Base-by-base conservation (phyloP, 2,888 invertebrate species). In the Leptura quadrifasciata region DNA sequence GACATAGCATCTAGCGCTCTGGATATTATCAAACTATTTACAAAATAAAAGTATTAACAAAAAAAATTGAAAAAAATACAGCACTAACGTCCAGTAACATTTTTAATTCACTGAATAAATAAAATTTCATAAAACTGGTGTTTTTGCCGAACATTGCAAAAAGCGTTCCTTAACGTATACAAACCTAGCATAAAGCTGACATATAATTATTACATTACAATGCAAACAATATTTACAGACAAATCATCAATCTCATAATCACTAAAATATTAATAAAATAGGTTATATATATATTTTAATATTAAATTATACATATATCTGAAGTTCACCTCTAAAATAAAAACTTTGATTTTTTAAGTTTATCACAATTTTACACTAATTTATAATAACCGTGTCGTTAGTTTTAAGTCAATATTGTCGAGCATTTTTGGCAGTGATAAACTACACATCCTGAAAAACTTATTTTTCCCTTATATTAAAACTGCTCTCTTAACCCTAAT, bases 211-310 rank as follows among this genome's bases (percentile, higher is more conserved):
- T 76, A 77, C 79, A 84, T 81, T 82, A 84, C 81, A 86, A 84
- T 80, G 83, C 85, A 86, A 86, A 86, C 86, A 85, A 86, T 87
- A 87, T 87, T 86, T 87, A 87, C 87, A 87, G 83, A 85, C 78
- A 82, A 83, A 80, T 81, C 78, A 81, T 63, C 82, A 83, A 80
- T 82, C n/a, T n/a, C 79, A 76, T 80, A 80, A 80, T 76, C 77
- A 81, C 78, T 79, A 81, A 79, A 78, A 81, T 82, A 71, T 71
- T 81, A 85, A 80, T 83, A 82, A 82, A 83, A 83, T 82, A 83
- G 69, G 80, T 79, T 82, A 81, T 76, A 77, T 80, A 81, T 79
- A 78, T 79, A 79, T 82, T 81, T 79, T 80, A 80, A 82, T 81
- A 84, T 84, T 85, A 80, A 84, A 84, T 82, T 84, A 85, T 79